A percentile compares a stretch with the other conserved stretches of the same genome.
Evolutionary conservation across 2,113 vertebrate species (phyloP).

Genomic region (Nothoprocta pentlandii): DNA sequence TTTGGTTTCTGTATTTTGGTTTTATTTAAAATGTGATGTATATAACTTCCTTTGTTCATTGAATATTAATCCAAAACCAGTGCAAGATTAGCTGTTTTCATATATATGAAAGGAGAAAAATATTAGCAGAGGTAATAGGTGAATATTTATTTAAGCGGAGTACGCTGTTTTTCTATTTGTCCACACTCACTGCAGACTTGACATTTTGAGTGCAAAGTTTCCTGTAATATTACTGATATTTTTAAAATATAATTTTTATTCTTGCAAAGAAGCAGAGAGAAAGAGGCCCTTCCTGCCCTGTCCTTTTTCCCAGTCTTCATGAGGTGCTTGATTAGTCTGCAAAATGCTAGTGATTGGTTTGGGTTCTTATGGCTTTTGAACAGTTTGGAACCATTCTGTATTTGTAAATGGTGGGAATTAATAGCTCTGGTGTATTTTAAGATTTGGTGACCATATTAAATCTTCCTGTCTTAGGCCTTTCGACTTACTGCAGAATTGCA

Average conservation of each 20-base stretch:
- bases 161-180: constrained; percentile 32
- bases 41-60: constrained; percentile 30
- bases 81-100: constrained; percentile 40
- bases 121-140: not conserved
- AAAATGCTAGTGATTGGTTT: not conserved
- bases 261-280: not conserved
- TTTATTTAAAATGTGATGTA: constrained; percentile 4
- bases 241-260: not conserved
- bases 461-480: not conserved
- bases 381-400: not conserved
- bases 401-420: not conserved
- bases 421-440: not conserved
- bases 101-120: constrained; percentile 19
- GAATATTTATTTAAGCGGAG: constrained; percentile 37
- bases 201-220: constrained; percentile 6
- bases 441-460: not conserved
- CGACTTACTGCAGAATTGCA: not conserved
- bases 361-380: not conserved
- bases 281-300: not conserved
- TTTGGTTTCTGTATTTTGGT: constrained; percentile 33
- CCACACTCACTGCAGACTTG: not conserved
- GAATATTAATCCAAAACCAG: constrained; percentile 23
- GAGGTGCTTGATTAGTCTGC: not conserved
- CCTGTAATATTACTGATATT: not conserved
- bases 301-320: not conserved